Base-by-base conservation (phyloP, 2,888 invertebrate species). In the Actias luna region DNA sequence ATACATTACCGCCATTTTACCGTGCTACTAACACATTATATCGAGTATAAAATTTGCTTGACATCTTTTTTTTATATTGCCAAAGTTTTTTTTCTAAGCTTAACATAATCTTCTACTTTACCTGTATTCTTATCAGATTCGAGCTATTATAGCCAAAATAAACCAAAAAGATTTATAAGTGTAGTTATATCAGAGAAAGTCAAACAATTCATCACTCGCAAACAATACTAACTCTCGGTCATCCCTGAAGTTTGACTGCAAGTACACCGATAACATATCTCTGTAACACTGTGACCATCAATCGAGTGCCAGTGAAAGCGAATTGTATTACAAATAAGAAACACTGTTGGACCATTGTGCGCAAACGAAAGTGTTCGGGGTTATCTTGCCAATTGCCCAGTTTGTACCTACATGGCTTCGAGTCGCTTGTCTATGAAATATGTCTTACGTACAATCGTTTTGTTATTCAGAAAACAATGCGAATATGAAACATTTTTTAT, bases 221-320 rank as follows among this genome's bases (percentile, higher is more conserved):
- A 55, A n/a, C 14, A 29, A 55, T n/a, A 29, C n/a, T 7, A n/a
- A 27, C 55, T 55, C n/a, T 55, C 55, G 8, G 29, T 29, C 29
- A 50, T 39, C 61, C 33, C 36, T 52, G 33, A 59, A 61, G 29
- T 46, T 27, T 36, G 61, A 42, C 59, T 50, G 31, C 50, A 35
- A n/a, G 14, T 29, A 33, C 16, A 52, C 29, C 36, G 63, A 60
- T 63, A 63, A 59, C 52, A 29, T 59, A 63, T 55, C 52, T 29
- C 52, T 14, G 27, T 36, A 55, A 62, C 59, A 62, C 59, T 62
- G 59, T 62, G 25, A 71, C 76, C 74, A 82, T 84, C 83, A 83
- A 82, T 84, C 78, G 80, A 75, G 71, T 68, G 73, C 67, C 72
- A 86, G 88, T 85, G 90, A 90, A 90, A 90, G 90, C 84, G 72